These are phyloP conservation scores for Eretmocerus hayati DNA, from an alignment of 2,888 invertebrate genomes.

Conservation along the genomic window DNA sequence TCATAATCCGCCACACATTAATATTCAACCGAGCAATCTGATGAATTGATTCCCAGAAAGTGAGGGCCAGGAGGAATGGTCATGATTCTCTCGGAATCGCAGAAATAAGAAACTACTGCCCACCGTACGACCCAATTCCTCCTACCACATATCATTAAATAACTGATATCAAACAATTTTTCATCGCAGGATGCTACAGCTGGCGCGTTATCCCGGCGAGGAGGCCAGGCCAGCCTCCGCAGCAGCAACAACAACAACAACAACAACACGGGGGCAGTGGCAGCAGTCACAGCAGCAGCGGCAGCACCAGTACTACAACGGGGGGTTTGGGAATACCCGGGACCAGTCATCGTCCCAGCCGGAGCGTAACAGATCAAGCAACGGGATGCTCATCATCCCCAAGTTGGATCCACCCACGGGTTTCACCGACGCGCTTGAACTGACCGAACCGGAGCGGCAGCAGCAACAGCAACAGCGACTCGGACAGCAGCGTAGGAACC, in stretches of 20 bases:
- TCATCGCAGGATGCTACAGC: slow-evolving; percentile 43
- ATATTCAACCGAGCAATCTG: too few relatives aligned
- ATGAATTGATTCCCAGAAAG: too few relatives aligned
- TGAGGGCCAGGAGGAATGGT: too few relatives aligned
- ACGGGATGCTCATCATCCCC: slow-evolving; percentile 45
- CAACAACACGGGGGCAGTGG: slow-evolving; percentile 1
- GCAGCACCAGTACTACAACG: slow-evolving; percentile 23
- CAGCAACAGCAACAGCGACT: slow-evolving; percentile 22
- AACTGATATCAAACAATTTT: too few relatives aligned
- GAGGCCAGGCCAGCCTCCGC: slow-evolving; percentile 47
- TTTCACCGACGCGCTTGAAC: slow-evolving; percentile 64
- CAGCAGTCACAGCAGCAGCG: slow-evolving; percentile 12
- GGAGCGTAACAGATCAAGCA: slow-evolving; percentile 45
- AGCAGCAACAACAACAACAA: slow-evolving; percentile 16
- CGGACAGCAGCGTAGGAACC: slow-evolving; percentile 29
- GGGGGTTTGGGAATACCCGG: slow-evolving; percentile 45
- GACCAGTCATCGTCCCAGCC: slow-evolving; percentile 44
- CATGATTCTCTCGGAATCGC: too few relatives aligned
- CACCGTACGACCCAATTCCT: too few relatives aligned
- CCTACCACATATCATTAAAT: too few relatives aligned
- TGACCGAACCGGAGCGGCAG: slow-evolving; percentile 54
- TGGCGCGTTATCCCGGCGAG: slow-evolving; percentile 47
- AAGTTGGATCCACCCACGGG: slow-evolving; percentile 69
- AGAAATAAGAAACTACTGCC: too few relatives aligned
- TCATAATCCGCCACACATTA: too few relatives aligned